Evolutionary conservation across 2,113 vertebrate genomes (phyloP).

Genomic region (Corydoras maculifer): DNA sequence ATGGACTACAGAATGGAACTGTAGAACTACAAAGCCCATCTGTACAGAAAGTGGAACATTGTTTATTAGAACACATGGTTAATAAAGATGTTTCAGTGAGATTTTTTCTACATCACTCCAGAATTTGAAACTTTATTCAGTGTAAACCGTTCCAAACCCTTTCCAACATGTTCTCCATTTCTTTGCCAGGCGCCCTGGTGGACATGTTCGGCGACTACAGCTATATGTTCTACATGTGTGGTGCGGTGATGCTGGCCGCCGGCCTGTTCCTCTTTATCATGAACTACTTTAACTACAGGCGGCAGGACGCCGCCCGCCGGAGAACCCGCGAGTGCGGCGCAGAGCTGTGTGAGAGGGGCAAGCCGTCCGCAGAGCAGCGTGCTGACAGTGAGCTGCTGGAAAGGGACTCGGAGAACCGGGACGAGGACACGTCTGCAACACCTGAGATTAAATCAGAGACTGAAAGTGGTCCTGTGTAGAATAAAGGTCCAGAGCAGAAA

Average conservation of each 20-base stretch:
- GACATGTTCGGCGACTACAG: constrained; percentile 68
- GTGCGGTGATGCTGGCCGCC: constrained; percentile 64
- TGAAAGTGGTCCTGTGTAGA: constrained; percentile 32
- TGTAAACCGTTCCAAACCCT: background rate
- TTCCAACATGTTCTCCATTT: constrained; percentile 7
- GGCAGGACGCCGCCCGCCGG: constrained; percentile 61
- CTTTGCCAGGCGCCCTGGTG: constrained; percentile 63
- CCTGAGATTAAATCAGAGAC: constrained; percentile 40
- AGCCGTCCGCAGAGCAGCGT: constrained; percentile 20
- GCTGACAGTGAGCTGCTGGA: constrained; percentile 12
- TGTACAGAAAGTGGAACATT: too few relatives aligned
- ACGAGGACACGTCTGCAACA: background rate
- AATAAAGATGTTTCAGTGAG: too few relatives aligned
- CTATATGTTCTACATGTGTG: constrained; percentile 74
- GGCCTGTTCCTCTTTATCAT: constrained; percentile 72
- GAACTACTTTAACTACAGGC: constrained; percentile 72
- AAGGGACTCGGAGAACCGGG: background rate
- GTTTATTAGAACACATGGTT: too few relatives aligned
- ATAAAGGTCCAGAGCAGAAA: background rate
- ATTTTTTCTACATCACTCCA: too few relatives aligned
- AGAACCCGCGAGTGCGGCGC: constrained; percentile 31
- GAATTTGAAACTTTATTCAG: background rate
- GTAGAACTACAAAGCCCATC: too few relatives aligned
- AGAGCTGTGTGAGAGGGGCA: constrained; percentile 22
- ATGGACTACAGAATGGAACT: too few relatives aligned